Conservation (phyloP, 2,888 invertebrate species). For the Caenorhabditis virilis region DNA sequence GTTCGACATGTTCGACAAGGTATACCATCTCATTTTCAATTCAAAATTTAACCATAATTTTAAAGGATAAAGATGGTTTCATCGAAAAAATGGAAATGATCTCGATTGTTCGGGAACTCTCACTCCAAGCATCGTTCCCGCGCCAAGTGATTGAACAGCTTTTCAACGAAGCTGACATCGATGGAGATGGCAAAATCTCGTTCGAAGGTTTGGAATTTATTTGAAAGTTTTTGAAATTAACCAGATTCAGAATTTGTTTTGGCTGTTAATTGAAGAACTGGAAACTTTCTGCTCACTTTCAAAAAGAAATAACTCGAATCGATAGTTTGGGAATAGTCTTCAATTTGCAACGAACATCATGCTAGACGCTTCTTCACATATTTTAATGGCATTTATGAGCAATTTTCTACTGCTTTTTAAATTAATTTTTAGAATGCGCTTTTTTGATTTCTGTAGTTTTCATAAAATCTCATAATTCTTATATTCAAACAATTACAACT, state of each 20-base stretch:
- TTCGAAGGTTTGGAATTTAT: conserved; percentile 54
- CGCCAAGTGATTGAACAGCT: conserved; percentile 60
- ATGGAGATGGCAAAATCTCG: conserved; percentile 66
- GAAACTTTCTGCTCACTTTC: too few species aligned
- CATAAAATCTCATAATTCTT: too few species aligned
- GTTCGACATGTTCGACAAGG: conserved; percentile 66
- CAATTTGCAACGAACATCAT: too few species aligned
- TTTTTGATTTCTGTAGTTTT: too few species aligned
- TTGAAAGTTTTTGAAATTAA: not conserved
- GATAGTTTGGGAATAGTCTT: too few species aligned
- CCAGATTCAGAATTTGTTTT: conserved; percentile 60
- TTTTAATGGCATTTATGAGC: too few species aligned
- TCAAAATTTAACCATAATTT: not conserved
- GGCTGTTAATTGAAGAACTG: conserved; percentile 61
- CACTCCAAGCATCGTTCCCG: conserved; percentile 61
- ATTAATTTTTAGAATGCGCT: too few species aligned
- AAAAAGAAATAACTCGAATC: too few species aligned
- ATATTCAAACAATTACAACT: too few species aligned
- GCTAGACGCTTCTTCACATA: too few species aligned
- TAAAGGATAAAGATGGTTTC: conserved; percentile 66
- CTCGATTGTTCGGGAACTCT: conserved; percentile 59
- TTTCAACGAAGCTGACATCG: conserved; percentile 65
- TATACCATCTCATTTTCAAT: conserved; percentile 6
- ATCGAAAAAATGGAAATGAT: conserved; percentile 66
- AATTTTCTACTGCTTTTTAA: too few species aligned